phyloP scores from a whole-genome alignment of 2,113 vertebrate species.

The Rhagologus leucostigma region DNA sequence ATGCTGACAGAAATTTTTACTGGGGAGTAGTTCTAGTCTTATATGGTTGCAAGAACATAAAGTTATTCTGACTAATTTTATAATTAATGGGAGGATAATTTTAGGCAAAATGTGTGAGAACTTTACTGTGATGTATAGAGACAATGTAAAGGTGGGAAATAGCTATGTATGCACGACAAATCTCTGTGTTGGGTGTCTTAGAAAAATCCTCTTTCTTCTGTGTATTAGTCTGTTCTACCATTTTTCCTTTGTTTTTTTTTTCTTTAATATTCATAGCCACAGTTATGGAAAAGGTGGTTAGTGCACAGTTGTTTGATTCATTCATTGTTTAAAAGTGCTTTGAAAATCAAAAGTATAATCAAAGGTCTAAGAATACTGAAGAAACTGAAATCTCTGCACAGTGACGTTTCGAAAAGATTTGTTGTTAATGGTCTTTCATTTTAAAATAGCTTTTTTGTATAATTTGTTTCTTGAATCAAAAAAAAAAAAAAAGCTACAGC shows the following conservation, averaged over 20 bases:
- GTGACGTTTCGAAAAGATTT: background rate
- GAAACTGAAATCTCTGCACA: background rate
- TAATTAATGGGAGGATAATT: background rate
- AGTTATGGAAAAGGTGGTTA: background rate
- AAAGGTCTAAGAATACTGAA: background rate
- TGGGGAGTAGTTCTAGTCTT: background rate
- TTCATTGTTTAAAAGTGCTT: background rate
- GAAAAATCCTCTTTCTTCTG: background rate
- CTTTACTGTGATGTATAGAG: background rate
- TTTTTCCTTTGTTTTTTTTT: background rate
- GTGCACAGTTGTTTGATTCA: background rate
- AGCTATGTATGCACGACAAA: background rate
- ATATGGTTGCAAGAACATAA: background rate
- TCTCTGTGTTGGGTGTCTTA: background rate
- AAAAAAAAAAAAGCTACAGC: background rate
- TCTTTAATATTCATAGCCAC: background rate
- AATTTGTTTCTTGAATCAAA: background rate
- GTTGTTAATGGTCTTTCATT: background rate
- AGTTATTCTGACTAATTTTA: background rate
- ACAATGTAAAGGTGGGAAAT: background rate
- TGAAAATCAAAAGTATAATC: background rate
- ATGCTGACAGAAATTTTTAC: constrained; percentile 31
- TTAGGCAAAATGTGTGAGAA: background rate
- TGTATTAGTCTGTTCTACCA: background rate
- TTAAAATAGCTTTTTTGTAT: background rate